phyloP scores from a whole-genome alignment of 2,113 vertebrate genomes.

The Tragelaphus scriptus region DNA sequence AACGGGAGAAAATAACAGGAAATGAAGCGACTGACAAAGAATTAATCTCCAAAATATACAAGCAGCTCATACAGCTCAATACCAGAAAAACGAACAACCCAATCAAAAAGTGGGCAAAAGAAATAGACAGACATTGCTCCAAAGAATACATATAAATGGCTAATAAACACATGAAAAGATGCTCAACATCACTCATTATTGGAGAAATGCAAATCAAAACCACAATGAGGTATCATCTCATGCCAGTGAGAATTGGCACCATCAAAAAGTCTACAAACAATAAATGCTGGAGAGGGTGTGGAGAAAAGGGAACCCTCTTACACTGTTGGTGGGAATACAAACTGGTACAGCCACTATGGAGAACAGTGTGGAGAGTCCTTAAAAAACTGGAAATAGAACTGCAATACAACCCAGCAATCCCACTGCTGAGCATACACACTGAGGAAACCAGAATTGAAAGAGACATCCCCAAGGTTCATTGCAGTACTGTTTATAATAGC shows the following conservation, averaged over 20 bases:
- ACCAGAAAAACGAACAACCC: background rate
- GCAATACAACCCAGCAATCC: background rate
- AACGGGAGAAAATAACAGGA: background rate
- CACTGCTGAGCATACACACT: background rate
- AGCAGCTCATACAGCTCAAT: background rate
- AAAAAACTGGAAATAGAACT: background rate
- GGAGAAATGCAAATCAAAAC: background rate
- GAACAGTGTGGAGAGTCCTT: background rate
- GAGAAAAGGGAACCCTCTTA: background rate
- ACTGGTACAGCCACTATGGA: background rate
- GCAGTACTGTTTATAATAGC: background rate
- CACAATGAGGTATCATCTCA: background rate
- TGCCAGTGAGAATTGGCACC: background rate
- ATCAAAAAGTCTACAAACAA: background rate
- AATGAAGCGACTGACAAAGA: background rate
- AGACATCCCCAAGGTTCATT: background rate
- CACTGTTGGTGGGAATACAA: background rate
- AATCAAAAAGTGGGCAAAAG: background rate
- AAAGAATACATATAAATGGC: background rate
- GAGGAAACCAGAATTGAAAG: background rate
- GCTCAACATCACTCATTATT: background rate
- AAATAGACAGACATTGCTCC: background rate
- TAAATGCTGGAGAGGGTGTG: background rate
- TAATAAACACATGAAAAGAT: background rate
- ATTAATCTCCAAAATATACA: background rate